Conservation (phyloP, 1,140 invertebrate genomes). For the Druon quercuslanigerum region DNA sequence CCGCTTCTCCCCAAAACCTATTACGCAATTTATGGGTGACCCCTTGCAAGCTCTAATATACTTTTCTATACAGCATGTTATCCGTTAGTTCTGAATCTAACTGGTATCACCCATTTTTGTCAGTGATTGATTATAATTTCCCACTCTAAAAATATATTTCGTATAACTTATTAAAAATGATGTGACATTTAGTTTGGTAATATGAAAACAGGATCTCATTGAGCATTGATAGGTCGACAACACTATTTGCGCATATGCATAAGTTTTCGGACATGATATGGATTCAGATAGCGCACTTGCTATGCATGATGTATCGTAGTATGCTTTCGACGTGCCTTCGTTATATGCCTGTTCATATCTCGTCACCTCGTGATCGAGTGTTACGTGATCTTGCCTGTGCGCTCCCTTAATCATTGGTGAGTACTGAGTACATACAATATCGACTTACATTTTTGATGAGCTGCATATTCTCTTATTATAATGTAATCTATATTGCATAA, state of each 20-base stretch:
- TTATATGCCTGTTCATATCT: slow-evolving; percentile 55
- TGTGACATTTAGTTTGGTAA: not conserved
- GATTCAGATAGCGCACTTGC: slow-evolving; percentile 56
- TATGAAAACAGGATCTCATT: slow-evolving; percentile 17
- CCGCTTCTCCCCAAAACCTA: too few relatives aligned
- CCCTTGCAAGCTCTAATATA: too few relatives aligned
- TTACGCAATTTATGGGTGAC: too few relatives aligned
- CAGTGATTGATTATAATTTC: too few relatives aligned
- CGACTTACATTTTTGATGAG: not conserved
- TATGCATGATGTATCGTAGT: slow-evolving; percentile 59
- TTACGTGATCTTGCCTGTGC: slow-evolving; percentile 18
- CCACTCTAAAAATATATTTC: too few relatives aligned
- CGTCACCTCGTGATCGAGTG: slow-evolving; percentile 44
- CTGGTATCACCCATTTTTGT: too few relatives aligned
- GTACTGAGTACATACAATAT: not conserved
- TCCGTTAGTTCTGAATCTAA: too few relatives aligned
- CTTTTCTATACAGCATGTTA: too few relatives aligned
- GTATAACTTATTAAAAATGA: not conserved
- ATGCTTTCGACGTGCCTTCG: slow-evolving; percentile 61
- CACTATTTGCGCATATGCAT: slow-evolving; percentile 24
- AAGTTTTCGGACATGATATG: slow-evolving; percentile 44
- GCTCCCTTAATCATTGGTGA: slow-evolving; percentile 14
- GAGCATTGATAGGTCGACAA: slow-evolving; percentile 23
- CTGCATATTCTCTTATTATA: not conserved
- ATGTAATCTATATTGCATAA: not conserved